phyloP scores from a whole-genome alignment of 2,797 vertebrate genomes.

The Orestias chungarensis region DNA sequence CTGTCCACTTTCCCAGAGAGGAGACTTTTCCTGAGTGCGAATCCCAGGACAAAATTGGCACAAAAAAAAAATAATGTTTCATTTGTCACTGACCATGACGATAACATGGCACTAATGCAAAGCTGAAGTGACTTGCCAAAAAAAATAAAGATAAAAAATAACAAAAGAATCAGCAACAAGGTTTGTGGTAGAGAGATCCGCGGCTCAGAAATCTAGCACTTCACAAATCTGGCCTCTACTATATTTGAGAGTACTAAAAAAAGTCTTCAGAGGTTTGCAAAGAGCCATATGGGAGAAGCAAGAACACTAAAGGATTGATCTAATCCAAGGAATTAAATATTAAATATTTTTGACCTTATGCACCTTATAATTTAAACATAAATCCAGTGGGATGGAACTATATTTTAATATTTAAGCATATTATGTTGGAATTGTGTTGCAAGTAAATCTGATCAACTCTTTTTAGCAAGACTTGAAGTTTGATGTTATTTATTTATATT shows the following conservation, averaged over 20 bases:
- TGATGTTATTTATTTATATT: too few relatives aligned
- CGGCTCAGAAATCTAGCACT: background rate
- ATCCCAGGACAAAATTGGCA: background rate
- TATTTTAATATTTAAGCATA: background rate
- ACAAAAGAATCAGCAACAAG: background rate
- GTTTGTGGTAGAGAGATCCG: background rate
- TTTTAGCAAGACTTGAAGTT: background rate
- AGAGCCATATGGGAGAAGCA: too few relatives aligned
- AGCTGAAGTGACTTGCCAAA: too few relatives aligned
- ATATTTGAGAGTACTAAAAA: too few relatives aligned
- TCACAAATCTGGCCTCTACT: background rate
- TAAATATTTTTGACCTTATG: too few relatives aligned
- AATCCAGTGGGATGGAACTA: background rate
- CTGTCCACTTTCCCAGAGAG: background rate
- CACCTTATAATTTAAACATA: background rate
- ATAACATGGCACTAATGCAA: too few relatives aligned
- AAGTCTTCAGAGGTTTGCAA: too few relatives aligned
- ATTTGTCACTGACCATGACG: too few relatives aligned
- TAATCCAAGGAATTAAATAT: too few relatives aligned
- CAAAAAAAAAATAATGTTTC: too few relatives aligned
- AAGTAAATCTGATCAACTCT: background rate
- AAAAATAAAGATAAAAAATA: too few relatives aligned
- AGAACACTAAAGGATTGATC: too few relatives aligned
- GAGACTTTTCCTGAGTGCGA: background rate
- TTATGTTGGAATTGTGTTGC: background rate